Conservation (phyloP, 2,888 invertebrate species). For the Plebejus argus region DNA sequence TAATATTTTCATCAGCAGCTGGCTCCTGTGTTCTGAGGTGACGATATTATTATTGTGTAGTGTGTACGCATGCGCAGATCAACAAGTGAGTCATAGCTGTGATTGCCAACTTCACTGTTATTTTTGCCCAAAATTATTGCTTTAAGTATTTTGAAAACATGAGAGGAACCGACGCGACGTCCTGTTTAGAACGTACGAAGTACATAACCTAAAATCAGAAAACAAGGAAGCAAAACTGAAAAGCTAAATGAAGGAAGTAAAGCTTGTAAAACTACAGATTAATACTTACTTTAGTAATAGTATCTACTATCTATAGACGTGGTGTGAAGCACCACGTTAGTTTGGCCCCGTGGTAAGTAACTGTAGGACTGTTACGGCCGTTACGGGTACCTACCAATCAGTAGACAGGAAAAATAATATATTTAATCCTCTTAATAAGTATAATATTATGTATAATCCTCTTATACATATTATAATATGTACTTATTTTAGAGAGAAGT, state of each 20-base stretch:
- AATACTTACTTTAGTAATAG: too few relatives aligned
- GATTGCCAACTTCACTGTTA: constrained; percentile 7
- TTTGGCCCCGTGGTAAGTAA: too few relatives aligned
- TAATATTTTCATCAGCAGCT: neutral
- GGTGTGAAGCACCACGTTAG: too few relatives aligned
- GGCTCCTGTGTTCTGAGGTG: neutral
- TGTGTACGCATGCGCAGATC: constrained; percentile 50
- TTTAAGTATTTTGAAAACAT: neutral
- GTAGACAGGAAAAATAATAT: too few relatives aligned
- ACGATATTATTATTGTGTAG: constrained; percentile 23
- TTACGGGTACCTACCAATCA: too few relatives aligned
- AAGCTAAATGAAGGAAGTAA: neutral
- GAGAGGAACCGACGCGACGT: neutral
- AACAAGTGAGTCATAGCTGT: constrained; percentile 48
- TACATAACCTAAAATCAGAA: neutral
- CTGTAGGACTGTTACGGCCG: too few relatives aligned
- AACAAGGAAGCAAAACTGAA: neutral
- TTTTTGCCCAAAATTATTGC: neutral
- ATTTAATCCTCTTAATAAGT: too few relatives aligned
- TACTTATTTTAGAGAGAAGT: too few relatives aligned
- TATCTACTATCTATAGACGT: too few relatives aligned
- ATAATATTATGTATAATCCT: too few relatives aligned
- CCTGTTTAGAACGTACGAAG: neutral
- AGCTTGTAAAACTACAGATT: neutral
- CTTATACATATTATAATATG: too few relatives aligned